Conservation (phyloP, 2,797 vertebrate species). For the Sebastes iracundus region DNA sequence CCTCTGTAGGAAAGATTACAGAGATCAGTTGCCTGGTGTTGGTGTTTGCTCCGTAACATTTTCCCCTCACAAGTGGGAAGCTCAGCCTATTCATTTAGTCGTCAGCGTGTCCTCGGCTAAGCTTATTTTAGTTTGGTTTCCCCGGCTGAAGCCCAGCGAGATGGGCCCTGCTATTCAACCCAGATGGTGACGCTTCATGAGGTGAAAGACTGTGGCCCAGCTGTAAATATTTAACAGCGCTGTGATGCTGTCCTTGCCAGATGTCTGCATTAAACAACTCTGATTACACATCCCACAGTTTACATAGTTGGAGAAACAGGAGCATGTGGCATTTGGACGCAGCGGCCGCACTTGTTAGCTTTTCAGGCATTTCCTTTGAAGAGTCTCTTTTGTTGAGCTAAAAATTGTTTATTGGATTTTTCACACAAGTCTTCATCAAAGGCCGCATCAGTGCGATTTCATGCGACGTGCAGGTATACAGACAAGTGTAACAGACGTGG, state of each 20-base stretch:
- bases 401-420: constrained; percentile 75
- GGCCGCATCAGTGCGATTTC: constrained; percentile 46
- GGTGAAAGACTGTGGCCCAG: constrained; percentile 83
- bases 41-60: constrained; percentile 43
- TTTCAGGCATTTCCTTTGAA: constrained; percentile 74
- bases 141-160: constrained; percentile 61
- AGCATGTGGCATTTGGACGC: constrained; percentile 82
- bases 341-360: constrained; percentile 80
- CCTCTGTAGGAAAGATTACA: constrained; percentile 28
- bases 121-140: constrained; percentile 76
- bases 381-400: constrained; percentile 52
- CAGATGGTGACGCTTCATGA: constrained; percentile 83
- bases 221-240: constrained; percentile 85
- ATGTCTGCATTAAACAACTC: constrained; percentile 87
- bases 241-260: constrained; percentile 82
- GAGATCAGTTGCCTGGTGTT: constrained; percentile 8
- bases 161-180: constrained; percentile 75
- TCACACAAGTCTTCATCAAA: constrained; percentile 76
- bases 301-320: constrained; percentile 87
- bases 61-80: constrained; percentile 49
- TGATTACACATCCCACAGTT: constrained; percentile 88
- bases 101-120: constrained; percentile 48
- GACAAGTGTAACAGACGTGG: constrained; percentile 52
- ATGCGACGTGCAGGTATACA: constrained; percentile 65
- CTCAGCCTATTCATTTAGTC: constrained; percentile 56